phyloP scores from a whole-genome alignment of 2,113 vertebrate genomes.

The Entomyzon cyanotis region DNA sequence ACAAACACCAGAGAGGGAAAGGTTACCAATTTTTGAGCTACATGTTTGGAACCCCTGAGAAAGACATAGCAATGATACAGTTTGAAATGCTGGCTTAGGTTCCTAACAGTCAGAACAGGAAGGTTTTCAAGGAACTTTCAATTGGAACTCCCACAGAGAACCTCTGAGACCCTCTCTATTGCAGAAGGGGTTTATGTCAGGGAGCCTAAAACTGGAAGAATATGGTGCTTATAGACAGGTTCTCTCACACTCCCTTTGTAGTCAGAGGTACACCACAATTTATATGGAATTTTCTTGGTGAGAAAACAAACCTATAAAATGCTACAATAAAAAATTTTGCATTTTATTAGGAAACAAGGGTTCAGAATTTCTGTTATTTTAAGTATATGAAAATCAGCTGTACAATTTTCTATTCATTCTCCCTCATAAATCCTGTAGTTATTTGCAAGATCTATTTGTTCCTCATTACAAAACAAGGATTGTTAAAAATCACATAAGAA shows the following conservation, averaged over 20 bases:
- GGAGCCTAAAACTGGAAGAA: neutral
- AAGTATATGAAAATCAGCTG: neutral
- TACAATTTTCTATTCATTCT: neutral
- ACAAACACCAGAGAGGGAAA: neutral
- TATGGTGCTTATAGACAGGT: neutral
- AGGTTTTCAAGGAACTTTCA: neutral
- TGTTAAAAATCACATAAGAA: neutral
- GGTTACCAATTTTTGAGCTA: neutral
- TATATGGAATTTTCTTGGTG: neutral
- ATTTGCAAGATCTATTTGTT: neutral
- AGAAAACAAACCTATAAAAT: neutral
- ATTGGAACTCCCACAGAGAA: neutral
- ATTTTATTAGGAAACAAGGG: neutral
- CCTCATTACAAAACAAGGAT: neutral
- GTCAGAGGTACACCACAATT: neutral
- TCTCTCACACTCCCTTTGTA: neutral
- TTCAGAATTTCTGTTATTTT: neutral
- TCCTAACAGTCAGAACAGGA: neutral
- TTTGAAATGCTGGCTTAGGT: neutral
- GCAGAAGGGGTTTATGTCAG: neutral
- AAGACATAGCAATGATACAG: neutral
- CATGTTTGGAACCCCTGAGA: neutral
- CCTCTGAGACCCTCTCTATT: neutral
- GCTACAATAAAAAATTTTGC: neutral
- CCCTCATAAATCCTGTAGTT: neutral